Evolutionary conservation across 2,888 invertebrate genomes (phyloP).

Genomic region (Chouioia cunea): DNA sequence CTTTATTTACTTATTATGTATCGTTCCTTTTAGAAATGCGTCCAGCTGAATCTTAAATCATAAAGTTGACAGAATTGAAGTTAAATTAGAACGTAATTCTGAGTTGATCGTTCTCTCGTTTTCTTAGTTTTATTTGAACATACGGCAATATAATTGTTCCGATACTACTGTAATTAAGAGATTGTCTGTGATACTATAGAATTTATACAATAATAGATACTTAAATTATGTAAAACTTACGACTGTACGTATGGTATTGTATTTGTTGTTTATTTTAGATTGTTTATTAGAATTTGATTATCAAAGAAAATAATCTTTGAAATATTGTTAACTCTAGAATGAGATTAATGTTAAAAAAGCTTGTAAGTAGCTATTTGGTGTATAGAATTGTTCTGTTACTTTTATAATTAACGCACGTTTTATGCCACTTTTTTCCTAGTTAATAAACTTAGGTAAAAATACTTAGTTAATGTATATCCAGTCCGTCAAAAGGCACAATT

Average conservation of each 20-base stretch:
- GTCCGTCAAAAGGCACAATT: conserved; percentile 65
- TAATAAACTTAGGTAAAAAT: conserved; percentile 58
- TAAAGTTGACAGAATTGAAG: conserved; percentile 8
- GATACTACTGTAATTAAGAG: conserved; percentile 44
- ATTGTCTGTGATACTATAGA: conserved; percentile 26
- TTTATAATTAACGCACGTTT: conserved; percentile 10
- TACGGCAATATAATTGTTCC: conserved; percentile 31
- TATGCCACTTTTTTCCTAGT: conserved; percentile 45
- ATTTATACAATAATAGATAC: conserved; percentile 18
- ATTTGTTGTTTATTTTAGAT: conserved; percentile 1
- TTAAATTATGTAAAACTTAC: conserved; percentile 16
- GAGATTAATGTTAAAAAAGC: conserved; percentile 12
- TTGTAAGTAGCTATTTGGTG: conserved; percentile 25
- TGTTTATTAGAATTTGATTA: conserved; percentile 9
- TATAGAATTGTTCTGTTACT: conserved; percentile 1
- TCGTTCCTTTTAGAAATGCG: too few species aligned
- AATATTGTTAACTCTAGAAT: neutral
- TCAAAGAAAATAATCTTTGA: conserved; percentile 5
- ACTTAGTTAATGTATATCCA: conserved; percentile 58
- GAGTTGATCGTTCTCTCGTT: neutral
- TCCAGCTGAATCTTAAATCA: too few species aligned
- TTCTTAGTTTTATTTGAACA: conserved; percentile 12
- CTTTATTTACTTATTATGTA: too few species aligned
- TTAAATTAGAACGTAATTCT: too few species aligned
- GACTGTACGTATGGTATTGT: neutral